Evolutionary conservation across 2,797 vertebrate species (phyloP), one percentile per base, ranked within the genome.

Genomic region (Gymnopithys bicolor): DNA sequence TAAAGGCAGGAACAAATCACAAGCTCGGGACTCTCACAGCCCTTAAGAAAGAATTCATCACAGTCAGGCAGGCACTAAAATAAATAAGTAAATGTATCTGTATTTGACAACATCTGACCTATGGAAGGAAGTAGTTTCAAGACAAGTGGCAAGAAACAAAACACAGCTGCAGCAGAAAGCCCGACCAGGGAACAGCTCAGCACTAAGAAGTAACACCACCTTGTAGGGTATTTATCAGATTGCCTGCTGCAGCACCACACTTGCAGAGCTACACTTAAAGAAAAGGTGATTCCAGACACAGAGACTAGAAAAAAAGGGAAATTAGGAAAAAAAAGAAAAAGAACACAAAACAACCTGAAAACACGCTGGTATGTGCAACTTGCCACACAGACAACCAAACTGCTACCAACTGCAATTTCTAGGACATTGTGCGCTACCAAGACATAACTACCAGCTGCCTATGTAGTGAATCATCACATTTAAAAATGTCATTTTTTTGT

Each of bases 401-500:
- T 17, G 5, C 84, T 75, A 93, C 64, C 89, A 94, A 95, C 62
- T 92, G 84, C 49, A 83, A 53, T 91, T 97, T 90, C 93, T 81
- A 93, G 93, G 90, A 96, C 94, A 94, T 10, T 84, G 68, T 93
- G 90, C 78, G 43, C 94, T 92, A 92, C 46, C 37, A 77, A 94
- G 78, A 85, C 56, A 49, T 19, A 64, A 94, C 91, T 94, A 91
- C 92, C 95, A 96, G 89, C 87, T 97, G 94, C 89, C 87, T 75
- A 78, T 37, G 80, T 39, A 91, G 33, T 96, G 95, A 96, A 94
- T 95, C 95, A 96, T 93, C 87, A 71, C 0, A 4, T 77, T 87
- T 23, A 77, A 96, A 96, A 91, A 81, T 16, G 16, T 49, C 9
- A 1, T 86, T 88, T 80, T 95, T 83, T 27, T 80, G 51, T 55